Base-by-base conservation (phyloP, 2,888 invertebrate species). In the Thereva nobilitata region DNA sequence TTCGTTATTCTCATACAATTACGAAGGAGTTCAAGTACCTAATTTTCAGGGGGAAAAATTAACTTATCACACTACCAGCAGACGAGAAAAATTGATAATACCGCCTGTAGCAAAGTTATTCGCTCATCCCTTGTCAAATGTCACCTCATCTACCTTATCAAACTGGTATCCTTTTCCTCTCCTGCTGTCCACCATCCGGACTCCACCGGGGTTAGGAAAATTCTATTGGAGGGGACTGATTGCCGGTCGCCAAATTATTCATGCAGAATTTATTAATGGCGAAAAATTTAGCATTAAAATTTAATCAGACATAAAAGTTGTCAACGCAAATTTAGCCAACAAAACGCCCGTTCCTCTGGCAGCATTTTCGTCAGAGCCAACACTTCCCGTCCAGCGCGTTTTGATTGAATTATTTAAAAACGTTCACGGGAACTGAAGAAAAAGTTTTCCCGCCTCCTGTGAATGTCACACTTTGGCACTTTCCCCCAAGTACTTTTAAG, bases 271-370 rank as follows among this genome's bases (percentile, higher is more conserved):
- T 72, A 73, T 72, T 73, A 73, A 73, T 72, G 71, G 70, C 54
- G 63, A 70, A 68, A 72, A 73, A 71, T 72, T 72, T 71, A 74
- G 71, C 74, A 77, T 77, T 77, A 78, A 77, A 78, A 78, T 77
- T 78, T 77, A 75, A 78, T 78, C 76, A 76, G 77, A 75, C 76
- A 75, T 74, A 74, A 73, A 74, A 73, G 72, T 73, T 73, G 74
- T 74, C 73, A 75, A 71, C 72, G 72, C 72, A 70, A 70, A 72
- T 73, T 71, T 71, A 71, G 56, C 63, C 54, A 67, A 67, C 66
- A 45, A 55, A 64, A 64, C 54, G 50, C 23, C 54, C 47, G 52
- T 41, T 50, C 12, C 35, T 64, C 45, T 49, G 23, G 23, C 23
- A 23, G 23, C 23, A 1, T 1, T 23, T 23, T 23, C 23, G 23